Evolutionary conservation across 1,140 invertebrate species (phyloP).

Genomic region (Drosophila aff.): DNA sequence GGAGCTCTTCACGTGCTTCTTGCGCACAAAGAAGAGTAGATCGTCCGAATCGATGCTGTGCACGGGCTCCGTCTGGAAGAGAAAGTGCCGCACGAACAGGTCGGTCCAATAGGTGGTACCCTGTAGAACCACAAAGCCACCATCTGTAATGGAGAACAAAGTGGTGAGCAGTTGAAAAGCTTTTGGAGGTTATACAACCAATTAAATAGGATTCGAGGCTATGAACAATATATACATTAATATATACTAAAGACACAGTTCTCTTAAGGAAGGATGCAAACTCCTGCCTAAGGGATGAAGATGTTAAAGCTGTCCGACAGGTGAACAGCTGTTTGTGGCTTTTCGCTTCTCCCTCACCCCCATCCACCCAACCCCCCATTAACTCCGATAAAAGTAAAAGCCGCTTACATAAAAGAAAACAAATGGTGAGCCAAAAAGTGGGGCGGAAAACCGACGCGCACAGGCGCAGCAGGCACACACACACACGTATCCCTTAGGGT

Average conservation of each 20-base stretch:
- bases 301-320: conserved; percentile 24
- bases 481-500: conserved; percentile 35
- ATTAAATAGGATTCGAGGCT: too few species aligned
- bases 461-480: conserved; percentile 37
- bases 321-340: conserved; percentile 50
- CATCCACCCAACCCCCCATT: not conserved
- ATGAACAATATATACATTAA: not conserved
- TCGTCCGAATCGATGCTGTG: conserved; percentile 96
- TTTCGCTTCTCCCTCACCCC: not conserved
- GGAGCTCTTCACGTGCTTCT: conserved; percentile 94
- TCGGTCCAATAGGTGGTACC: conserved; percentile 98
- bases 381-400: conserved; percentile 45
- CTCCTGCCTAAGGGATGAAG: not conserved
- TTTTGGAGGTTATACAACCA: not conserved
- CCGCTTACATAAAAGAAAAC: conserved; percentile 57
- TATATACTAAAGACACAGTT: not conserved
- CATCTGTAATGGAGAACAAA: conserved; percentile 87
- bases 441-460: conserved; percentile 45
- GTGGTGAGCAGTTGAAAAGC: not conserved
- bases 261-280: not conserved
- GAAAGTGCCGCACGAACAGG: conserved; percentile 96
- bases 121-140: conserved; percentile 95
- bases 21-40: conserved; percentile 97
- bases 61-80: conserved; percentile 92
- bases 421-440: conserved; percentile 35